These are phyloP conservation scores for Diachasmimorpha longicaudata DNA, from an alignment of 1,140 invertebrate species.

Conservation along the genomic window DNA sequence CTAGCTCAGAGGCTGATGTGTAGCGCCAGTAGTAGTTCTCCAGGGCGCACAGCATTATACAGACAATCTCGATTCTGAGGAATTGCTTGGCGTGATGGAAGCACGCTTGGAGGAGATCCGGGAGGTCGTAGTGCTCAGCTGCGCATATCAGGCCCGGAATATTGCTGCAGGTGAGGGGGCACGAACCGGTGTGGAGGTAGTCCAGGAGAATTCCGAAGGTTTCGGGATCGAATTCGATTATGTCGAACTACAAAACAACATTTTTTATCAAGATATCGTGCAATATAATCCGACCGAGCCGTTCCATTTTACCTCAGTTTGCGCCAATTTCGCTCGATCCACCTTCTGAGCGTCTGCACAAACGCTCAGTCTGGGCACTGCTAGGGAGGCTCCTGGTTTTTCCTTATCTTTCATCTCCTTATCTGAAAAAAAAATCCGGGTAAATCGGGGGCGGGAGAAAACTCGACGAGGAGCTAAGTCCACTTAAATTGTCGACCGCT, in stretches of 20 bases:
- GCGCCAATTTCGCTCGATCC: constrained; percentile 86
- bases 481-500: too few species aligned
- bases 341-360: constrained; percentile 94
- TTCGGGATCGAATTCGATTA: constrained; percentile 94
- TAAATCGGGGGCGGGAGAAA: too few species aligned
- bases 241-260: constrained; percentile 77
- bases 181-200: constrained; percentile 91
- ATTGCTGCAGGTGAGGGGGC: constrained; percentile 87
- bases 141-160: constrained; percentile 93
- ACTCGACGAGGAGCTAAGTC: too few species aligned
- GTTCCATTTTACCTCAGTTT: constrained; percentile 88
- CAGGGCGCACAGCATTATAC: constrained; percentile 88
- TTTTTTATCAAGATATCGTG: too few species aligned
- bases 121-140: constrained; percentile 92
- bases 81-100: constrained; percentile 96
- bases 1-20: constrained; percentile 89
- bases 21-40: constrained; percentile 97
- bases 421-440: constrained; percentile 51
- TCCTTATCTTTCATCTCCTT: constrained; percentile 80
- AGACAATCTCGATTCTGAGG: constrained; percentile 88
- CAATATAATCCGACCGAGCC: too few species aligned
- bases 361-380: constrained; percentile 86
- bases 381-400: constrained; percentile 70
- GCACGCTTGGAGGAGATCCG: constrained; percentile 90
- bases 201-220: constrained; percentile 90